Conservation (phyloP, 2,888 invertebrate species). For the Chymomyza amoena region DNA sequence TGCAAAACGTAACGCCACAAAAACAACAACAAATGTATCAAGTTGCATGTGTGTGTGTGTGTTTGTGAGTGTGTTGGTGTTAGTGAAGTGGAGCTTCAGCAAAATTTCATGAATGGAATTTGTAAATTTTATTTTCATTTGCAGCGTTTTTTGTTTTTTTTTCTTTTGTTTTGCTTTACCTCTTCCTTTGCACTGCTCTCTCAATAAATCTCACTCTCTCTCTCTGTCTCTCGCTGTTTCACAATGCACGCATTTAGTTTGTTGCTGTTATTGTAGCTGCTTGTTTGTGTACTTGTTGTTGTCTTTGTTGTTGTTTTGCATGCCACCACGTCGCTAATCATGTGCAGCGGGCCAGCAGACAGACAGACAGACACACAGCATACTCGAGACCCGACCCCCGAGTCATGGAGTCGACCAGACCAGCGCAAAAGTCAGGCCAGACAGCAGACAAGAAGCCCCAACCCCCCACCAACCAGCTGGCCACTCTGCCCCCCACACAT, state of each 20-base stretch:
- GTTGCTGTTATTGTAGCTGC: constrained; percentile 12
- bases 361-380: constrained; percentile 9
- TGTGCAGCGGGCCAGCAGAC: constrained; percentile 42
- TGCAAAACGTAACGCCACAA: constrained; percentile 24
- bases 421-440: neutral
- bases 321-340: constrained; percentile 52
- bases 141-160: constrained; percentile 43
- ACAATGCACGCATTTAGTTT: neutral
- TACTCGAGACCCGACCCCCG: constrained; percentile 39
- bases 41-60: constrained; percentile 14
- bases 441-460: neutral
- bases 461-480: too few species aligned
- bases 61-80: constrained; percentile 19
- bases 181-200: constrained; percentile 1
- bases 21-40: constrained; percentile 14
- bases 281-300: constrained; percentile 18
- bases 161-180: constrained; percentile 21
- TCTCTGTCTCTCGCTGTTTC: neutral
- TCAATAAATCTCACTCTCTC: too few species aligned
- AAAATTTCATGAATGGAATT: constrained; percentile 78
- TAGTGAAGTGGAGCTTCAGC: constrained; percentile 28
- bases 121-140: constrained; percentile 77
- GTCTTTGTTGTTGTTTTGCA: constrained; percentile 17
- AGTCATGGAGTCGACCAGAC: constrained; percentile 50
- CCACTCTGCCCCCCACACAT: neutral